Percentiles rank a stretch among this genome's conserved stretches.
phyloP scores from a whole-genome alignment of 1,140 invertebrate species.

The Eubasilissa regina region DNA sequence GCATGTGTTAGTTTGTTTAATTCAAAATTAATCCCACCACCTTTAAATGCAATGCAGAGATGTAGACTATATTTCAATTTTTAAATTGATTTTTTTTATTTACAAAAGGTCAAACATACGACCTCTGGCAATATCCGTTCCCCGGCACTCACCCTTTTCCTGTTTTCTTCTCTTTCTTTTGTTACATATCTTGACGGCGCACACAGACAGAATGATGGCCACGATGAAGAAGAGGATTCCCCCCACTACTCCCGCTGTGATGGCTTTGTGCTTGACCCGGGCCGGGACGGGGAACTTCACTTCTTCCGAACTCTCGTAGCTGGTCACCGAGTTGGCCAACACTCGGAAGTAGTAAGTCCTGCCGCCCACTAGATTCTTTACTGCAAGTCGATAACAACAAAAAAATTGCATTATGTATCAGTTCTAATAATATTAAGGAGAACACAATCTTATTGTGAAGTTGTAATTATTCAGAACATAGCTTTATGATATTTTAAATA shows the following conservation, averaged over 20 bases:
- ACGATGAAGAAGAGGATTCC: slow-evolving; percentile 97
- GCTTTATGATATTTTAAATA: too few species aligned
- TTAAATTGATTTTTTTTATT: slow-evolving; percentile 19
- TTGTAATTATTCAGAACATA: too few species aligned
- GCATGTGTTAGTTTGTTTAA: slow-evolving; percentile 37
- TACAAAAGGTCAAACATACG: slow-evolving; percentile 65
- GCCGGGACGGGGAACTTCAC: slow-evolving; percentile 90
- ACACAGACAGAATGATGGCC: slow-evolving; percentile 95
- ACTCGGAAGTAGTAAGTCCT: slow-evolving; percentile 93
- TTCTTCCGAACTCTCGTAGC: slow-evolving; percentile 87
- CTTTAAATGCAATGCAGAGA: slow-evolving; percentile 10
- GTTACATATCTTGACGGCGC: slow-evolving; percentile 97
- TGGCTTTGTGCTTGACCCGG: slow-evolving; percentile 92
- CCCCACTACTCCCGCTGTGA: slow-evolving; percentile 93
- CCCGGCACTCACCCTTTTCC: slow-evolving; percentile 87
- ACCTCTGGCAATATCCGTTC: slow-evolving; percentile 60
- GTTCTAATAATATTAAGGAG: too few species aligned
- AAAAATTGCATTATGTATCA: neutral
- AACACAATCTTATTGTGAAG: too few species aligned
- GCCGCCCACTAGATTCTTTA: slow-evolving; percentile 92
- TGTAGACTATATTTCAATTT: neutral
- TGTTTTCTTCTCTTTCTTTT: slow-evolving; percentile 96
- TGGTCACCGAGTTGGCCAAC: slow-evolving; percentile 86
- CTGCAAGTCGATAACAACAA: slow-evolving; percentile 73
- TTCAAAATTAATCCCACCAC: slow-evolving; percentile 41